Base-by-base conservation (phyloP, 2,888 invertebrate species). In the Andricus quercusramuli region DNA sequence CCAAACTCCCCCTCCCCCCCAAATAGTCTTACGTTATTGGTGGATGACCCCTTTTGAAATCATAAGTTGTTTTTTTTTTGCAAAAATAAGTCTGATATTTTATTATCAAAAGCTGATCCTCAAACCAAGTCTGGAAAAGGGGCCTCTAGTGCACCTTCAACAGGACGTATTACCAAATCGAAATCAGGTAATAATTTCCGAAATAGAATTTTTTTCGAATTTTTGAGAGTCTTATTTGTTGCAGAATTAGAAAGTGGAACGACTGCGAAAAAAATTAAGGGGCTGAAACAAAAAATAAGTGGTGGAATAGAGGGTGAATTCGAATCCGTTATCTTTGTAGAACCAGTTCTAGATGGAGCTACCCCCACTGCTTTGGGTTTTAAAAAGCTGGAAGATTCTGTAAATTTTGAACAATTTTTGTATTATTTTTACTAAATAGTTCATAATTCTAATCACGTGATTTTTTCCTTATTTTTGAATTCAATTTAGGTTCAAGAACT, bases 401-500 rank as follows among this genome's bases (percentile, higher is more conserved):
- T 88, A 79, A 85, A 51, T 77, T 77, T 56, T 17, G 0, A 41
- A 17, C 5, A 68, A 22, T 41, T n/a, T 47, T 74, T 8, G 2
- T 22, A 15, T 25, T 15, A 29, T 59, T 15, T 79, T 59, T 47
- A 47, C 0, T 1, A 13, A 6, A 17, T 17, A 1, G 6, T 5
- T 47, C 5, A 47, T 4, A 6, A 47, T 4, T 17, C 6, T 6
- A 6, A 17, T 17, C 17, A 17, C 5, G 0, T 44, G 15, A 47
- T 47, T 59, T n/a, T 51, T 1, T 9, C n/a, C 59, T 11, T 2
- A n/a, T 78, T 51, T 37, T 32, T 66, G 44, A 32, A 29, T 11
- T 2, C 5, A 20, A 67, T 83, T 4, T 79, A 90, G 86, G 89
- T 94, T 13, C 87, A 90, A 17, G 86, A 90, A 59, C 84, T 94